These are phyloP conservation scores for Sula dactylatra DNA, from an alignment of 2,113 vertebrate genomes.

Conservation along the genomic window DNA sequence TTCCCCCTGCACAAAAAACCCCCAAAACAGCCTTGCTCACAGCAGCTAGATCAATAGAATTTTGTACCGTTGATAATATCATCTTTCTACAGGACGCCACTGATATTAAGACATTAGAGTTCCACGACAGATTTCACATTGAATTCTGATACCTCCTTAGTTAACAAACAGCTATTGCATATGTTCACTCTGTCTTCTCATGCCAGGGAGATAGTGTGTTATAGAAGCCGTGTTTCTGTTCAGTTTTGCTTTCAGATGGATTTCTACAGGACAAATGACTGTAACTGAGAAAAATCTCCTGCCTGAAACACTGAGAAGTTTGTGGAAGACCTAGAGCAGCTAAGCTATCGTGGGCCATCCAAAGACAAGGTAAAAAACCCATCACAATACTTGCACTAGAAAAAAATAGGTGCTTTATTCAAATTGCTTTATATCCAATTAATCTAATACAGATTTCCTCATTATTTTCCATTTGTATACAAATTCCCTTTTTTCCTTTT, in stretches of 20 bases:
- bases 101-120: background rate
- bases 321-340: background rate
- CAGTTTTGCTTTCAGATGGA: background rate
- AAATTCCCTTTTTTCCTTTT: background rate
- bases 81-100: background rate
- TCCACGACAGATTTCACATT: background rate
- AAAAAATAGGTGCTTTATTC: background rate
- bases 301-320: background rate
- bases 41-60: background rate
- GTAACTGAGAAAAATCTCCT: background rate
- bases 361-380: background rate
- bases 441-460: background rate
- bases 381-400: fast-evolving
- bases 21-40: background rate
- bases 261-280: background rate
- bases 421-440: background rate
- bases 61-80: background rate
- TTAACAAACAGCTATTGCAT: background rate
- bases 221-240: background rate
- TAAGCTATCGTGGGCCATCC: background rate
- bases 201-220: background rate
- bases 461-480: background rate
- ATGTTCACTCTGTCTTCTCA: background rate
- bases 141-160: background rate
- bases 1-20: background rate